Evolutionary conservation across 2,113 vertebrate species (phyloP).

Genomic region (Cygnus atratus): DNA sequence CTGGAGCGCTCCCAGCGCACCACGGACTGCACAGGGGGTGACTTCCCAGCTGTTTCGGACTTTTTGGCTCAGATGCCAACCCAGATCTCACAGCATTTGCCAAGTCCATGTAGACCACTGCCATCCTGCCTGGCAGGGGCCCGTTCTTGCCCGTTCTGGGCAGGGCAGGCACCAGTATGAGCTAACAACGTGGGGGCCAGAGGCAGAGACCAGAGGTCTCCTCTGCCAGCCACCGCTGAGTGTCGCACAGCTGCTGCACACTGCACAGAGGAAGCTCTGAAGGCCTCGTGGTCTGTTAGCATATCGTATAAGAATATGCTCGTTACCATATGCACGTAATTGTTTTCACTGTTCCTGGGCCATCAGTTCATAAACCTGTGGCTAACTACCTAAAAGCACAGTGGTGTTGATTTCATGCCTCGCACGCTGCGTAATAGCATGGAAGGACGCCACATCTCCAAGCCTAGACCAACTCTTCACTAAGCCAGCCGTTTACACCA

Average conservation of each 20-base stretch:
- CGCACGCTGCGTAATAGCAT: neutral
- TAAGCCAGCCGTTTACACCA: neutral
- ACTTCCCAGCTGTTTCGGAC: neutral
- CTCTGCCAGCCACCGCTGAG: neutral
- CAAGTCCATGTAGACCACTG: neutral
- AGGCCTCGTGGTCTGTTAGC: neutral
- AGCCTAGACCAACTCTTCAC: neutral
- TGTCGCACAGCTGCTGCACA: rapidly evolving
- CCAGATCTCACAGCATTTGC: neutral
- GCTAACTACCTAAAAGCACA: neutral
- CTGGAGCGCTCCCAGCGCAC: neutral
- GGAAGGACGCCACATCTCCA: neutral
- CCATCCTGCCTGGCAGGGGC: neutral
- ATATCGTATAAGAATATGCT: neutral
- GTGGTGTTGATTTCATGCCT: neutral
- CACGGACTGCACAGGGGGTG: neutral
- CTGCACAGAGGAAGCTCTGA: neutral
- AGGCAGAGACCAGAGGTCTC: neutral
- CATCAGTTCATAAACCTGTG: neutral
- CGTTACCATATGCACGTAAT: neutral
- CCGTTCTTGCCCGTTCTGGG: neutral
- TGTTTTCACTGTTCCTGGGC: neutral
- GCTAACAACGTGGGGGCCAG: neutral
- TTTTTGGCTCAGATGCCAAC: neutral
- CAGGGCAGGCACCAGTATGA: rapidly evolving